Percentiles rank a stretch among this genome's conserved stretches.
phyloP scores from a whole-genome alignment of 1,140 invertebrate genomes.

The Thalassaphorura encarpata region DNA sequence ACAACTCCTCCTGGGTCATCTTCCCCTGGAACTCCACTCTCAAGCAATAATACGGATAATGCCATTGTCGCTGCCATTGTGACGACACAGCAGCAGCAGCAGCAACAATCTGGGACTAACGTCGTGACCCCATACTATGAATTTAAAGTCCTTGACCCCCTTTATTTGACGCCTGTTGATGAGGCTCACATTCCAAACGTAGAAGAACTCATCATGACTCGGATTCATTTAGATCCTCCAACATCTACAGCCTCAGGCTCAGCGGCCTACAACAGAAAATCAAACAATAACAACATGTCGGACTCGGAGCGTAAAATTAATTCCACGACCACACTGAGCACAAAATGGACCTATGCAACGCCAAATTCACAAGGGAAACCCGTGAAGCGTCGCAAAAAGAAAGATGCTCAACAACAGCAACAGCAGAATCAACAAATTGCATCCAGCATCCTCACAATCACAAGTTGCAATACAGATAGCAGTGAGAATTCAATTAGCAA shows the following conservation, averaged over 20 bases:
- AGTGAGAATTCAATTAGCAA: slow-evolving; percentile 7
- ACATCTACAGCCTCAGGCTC: slow-evolving; percentile 3
- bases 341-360: slow-evolving; percentile 29
- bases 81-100: too few species aligned
- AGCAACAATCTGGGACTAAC: too few species aligned
- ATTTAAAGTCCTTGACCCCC: slow-evolving; percentile 25
- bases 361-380: slow-evolving; percentile 11
- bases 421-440: background rate
- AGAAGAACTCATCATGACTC: slow-evolving; percentile 31
- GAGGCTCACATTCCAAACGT: slow-evolving; percentile 30
- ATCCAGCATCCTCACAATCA: too few species aligned
- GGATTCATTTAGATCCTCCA: slow-evolving; percentile 24
- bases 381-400: slow-evolving; percentile 1
- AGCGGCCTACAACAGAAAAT: background rate
- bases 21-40: slow-evolving; percentile 6
- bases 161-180: slow-evolving; percentile 13
- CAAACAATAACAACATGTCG: slow-evolving; percentile 13
- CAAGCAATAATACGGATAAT: background rate
- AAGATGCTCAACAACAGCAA: background rate
- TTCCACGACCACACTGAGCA: slow-evolving; percentile 28
- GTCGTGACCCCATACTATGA: slow-evolving; percentile 21
- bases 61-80: background rate
- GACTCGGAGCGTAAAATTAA: slow-evolving; percentile 27
- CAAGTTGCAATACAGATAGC: slow-evolving; percentile 14
- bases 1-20: slow-evolving; percentile 8